Base-by-base conservation (phyloP, 30 jellyfish, hydroid and myxozoan species). In the Hydractinia echinata region DNA sequence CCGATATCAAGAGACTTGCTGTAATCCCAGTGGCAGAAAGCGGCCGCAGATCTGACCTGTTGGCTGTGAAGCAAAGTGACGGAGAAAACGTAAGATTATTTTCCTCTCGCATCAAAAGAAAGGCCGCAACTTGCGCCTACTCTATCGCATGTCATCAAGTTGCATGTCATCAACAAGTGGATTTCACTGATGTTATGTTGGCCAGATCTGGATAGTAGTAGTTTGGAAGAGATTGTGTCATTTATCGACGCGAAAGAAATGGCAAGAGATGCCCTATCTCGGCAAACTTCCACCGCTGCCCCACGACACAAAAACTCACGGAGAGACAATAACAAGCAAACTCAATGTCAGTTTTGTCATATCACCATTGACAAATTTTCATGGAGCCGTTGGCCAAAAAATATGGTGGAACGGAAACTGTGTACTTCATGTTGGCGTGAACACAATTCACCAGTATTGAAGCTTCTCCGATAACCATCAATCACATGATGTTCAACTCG, bases 371-470 rank as follows among this genome's bases (percentile, higher is more conserved):
- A 19, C 14, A 67, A 67, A 67, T 10, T 67, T 13, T 13, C 48
- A 10, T 67, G 77, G 77, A 67, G 77, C 77, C 13, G 19, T 8
- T 48, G 77, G 10, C 77, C 13, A 19, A 67, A 67, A 48, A 67
- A 67, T 8, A 67, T 67, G 77, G 77, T 67, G 10, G 77, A 67
- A 67, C 77, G 48, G 13, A 67, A 67, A 67, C 48, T 67, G 13
- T 67, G 77, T 19, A 20, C 77, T 9, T 9, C 48, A 20, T 67
- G 77, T 19, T 67, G 77, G 77, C 77, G 77, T 8, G 19, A 67
- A 20, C 13, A 19, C 48, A 67, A 67, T 48, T 48, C 77, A n/a
- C n/a, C n/a, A n/a, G n/a, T n/a, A n/a, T n/a, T n/a, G n/a, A 9
- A 9, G 19, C 77, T 8, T 9, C 10, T 48, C 13, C 13, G 14